Base-by-base conservation (phyloP, 2,888 invertebrate species). In the Harpagoxenus sublaevis region DNA sequence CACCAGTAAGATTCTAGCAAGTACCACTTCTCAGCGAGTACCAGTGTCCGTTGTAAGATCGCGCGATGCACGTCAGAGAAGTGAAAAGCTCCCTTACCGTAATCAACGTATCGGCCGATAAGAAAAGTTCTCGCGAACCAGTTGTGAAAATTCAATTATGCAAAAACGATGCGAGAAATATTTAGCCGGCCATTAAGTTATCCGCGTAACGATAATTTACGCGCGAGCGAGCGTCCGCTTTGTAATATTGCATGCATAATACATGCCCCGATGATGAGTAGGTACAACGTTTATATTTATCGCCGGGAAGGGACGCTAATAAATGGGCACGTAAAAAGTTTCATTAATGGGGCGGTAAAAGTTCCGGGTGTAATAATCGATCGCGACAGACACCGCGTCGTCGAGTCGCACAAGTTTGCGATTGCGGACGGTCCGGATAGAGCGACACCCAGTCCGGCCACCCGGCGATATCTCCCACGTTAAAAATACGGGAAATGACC, bases 401-500 rank as follows among this genome's bases (percentile, higher is more conserved):
- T 31, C 23, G 55, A 53, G 51, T 53, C 74, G 42, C 42, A 48
- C 55, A 12, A 31, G 53, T 31, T 18, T 4, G 68, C 55, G 79
- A 18, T 39, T 57, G 10, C 42, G 45, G 39, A 31, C 18, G 28
- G 6, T 53, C 35, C 51, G 28, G 74, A 63, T 70, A 18, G 28
- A 45, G 48, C 42, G 45, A 35, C 23, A 45, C 39, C 23, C n/a
- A 10, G 18, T 60, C 10, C 6, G 5, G 15, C 53, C 12, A 9
- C 45, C 4, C 55, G 23, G 48, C n/a, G 53, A 0, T 31, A 51
- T 89, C 84, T 89, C 89, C 83, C 88, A 89, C 89, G 89, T 90
- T 89, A 90, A 92, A 89, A 90, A 92, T 89, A 84, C 89, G 88
- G 81, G 84, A 86, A 86, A 82, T 60, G 75, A 73, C 18, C 60